These are phyloP conservation scores for Basileuterus tristriatus DNA, from an alignment of 2,797 vertebrate genomes.

Conservation along the genomic window DNA sequence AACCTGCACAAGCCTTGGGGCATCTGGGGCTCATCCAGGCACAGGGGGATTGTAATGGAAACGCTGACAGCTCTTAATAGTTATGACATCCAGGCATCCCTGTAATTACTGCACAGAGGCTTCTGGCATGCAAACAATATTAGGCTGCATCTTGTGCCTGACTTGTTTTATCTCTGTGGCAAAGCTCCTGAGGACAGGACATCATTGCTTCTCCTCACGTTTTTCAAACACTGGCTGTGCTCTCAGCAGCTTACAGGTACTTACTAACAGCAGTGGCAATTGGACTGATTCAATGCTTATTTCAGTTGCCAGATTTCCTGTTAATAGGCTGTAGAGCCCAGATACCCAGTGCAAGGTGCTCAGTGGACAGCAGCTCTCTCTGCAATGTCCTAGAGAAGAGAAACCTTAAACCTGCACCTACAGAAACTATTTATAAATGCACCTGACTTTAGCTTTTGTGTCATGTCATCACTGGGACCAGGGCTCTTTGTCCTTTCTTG, in stretches of 20 bases:
- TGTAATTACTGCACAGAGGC: constrained; percentile 41
- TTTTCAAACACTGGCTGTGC: neutral
- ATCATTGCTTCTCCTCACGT: neutral
- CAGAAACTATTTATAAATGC: constrained; percentile 66
- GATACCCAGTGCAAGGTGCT: neutral
- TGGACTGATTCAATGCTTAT: neutral
- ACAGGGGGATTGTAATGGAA: constrained; percentile 56
- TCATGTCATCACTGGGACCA: neutral
- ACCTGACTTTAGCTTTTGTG: neutral
- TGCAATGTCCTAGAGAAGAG: neutral
- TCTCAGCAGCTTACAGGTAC: neutral
- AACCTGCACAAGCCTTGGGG: neutral
- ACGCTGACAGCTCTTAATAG: constrained; percentile 47
- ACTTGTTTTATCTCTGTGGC: neutral
- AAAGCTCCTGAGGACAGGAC: neutral
- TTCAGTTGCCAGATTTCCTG: neutral
- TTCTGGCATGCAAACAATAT: constrained; percentile 45
- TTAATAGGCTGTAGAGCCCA: neutral
- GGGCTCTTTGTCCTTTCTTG: constrained; percentile 17
- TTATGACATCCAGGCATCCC: constrained; percentile 20
- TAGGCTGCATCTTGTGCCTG: neutral
- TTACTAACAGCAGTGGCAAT: neutral
- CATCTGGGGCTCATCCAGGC: constrained; percentile 3
- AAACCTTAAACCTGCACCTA: constrained; percentile 54
- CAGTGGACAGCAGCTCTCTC: neutral